Percentiles rank a stretch among this genome's conserved stretches.
Evolutionary conservation across 2,113 vertebrate species (phyloP).

Genomic region (Monopterus albus): DNA sequence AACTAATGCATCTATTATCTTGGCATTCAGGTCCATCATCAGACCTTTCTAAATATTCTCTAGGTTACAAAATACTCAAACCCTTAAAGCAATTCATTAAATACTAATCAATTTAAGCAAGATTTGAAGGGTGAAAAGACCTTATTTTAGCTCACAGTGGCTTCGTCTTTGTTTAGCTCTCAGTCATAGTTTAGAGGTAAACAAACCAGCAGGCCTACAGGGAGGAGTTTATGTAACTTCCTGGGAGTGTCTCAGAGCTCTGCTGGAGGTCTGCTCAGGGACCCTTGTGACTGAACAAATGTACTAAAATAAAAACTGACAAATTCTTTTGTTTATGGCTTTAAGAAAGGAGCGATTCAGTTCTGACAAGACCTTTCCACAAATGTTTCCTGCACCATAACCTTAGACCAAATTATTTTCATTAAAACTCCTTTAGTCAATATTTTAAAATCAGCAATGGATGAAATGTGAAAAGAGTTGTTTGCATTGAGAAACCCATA

Average conservation of each 20-base stretch:
- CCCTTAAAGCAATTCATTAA: background rate
- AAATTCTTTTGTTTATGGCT: background rate
- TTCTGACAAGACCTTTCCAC: background rate
- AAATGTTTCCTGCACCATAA: background rate
- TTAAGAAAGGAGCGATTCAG: background rate
- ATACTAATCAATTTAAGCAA: background rate
- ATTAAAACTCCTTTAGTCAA: background rate
- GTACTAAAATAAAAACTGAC: background rate
- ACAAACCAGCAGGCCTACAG: background rate
- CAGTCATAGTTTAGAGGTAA: background rate
- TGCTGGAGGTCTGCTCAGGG: background rate
- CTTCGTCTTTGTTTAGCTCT: conserved; percentile 1
- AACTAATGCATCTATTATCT: background rate
- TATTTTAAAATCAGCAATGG: background rate
- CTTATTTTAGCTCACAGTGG: background rate
- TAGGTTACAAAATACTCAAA: no score
- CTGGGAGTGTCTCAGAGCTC: background rate
- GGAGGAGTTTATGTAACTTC: conserved; percentile 2
- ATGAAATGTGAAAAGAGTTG: no score
- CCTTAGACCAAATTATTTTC: background rate
- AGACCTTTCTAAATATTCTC: no score
- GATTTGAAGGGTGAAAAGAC: background rate
- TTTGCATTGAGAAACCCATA: no score
- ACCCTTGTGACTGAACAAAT: background rate
- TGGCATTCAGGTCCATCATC: background rate